A percentile compares a stretch with the other conserved stretches of the same genome.
These are phyloP conservation scores for Pica pica DNA, from an alignment of 2,113 vertebrate species.

Conservation along the genomic window DNA sequence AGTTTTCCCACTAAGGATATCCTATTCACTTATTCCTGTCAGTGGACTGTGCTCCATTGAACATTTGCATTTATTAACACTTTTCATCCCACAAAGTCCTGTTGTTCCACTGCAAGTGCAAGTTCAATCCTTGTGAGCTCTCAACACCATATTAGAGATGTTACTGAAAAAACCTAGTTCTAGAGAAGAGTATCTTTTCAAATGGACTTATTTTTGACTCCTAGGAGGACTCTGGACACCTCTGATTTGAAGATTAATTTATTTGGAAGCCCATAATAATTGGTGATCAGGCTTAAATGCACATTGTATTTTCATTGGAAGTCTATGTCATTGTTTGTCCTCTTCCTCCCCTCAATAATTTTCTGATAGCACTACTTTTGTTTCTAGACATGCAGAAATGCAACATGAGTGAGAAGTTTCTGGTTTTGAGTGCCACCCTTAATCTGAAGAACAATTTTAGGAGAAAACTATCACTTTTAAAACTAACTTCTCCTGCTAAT, in stretches of 20 bases:
- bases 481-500: slow-evolving; percentile 56
- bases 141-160: background rate
- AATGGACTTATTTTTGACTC: background rate
- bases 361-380: background rate
- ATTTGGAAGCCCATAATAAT: background rate
- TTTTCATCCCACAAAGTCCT: background rate
- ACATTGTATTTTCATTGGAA: background rate
- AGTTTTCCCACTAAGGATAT: background rate
- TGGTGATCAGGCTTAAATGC: background rate
- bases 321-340: background rate
- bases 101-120: background rate
- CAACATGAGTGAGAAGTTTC: background rate
- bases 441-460: slow-evolving; percentile 58
- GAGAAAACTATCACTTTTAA: slow-evolving; percentile 52
- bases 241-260: background rate
- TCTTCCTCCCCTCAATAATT: background rate
- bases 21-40: background rate
- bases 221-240: background rate
- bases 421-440: background rate
- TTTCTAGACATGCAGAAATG: background rate
- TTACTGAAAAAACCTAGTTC: background rate
- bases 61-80: background rate
- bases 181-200: background rate
- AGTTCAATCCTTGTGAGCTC: background rate
- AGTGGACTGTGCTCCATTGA: background rate